Base-by-base conservation (phyloP, 2,888 invertebrate species). In the Schizotus pectinicornis region DNA sequence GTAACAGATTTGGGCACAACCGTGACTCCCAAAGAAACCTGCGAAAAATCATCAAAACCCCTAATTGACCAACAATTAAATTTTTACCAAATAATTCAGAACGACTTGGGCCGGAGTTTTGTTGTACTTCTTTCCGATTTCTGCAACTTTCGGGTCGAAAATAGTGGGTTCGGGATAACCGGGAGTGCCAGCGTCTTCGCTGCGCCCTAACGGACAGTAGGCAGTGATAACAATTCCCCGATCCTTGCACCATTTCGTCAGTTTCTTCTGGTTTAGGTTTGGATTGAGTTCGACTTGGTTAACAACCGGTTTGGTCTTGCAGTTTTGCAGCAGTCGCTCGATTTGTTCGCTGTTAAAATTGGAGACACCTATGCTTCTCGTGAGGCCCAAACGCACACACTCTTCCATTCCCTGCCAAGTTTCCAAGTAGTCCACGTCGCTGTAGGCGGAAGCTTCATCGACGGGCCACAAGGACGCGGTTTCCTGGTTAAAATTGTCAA, bases 1-100 rank as follows among this genome's bases (percentile, higher is more conserved):
- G 84, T 92, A 9, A 92, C 90, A 0, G 92, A 92, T 76, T 94
- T 95, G 0, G 94, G 94, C 62, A 94, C 91, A 9, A 91, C 90
- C 30, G 67, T 56, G 38, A 78, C 71, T 1, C 78, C 76, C 54
- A 77, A 63, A 37, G 68, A 67, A 13, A 75, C 54, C 74, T 74
- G 49, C 41, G 7, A 11, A 22, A 50, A 50, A 42, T 36, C 5
- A 49, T 39, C n/a, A 6, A 35, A 33, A 41, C 0, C 9, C 1
- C 31, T 9, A 11, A 13, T 47, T 39, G 12, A 33, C 12, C 3
- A 12, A 36, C 14, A n/a, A 7, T 48, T 2, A 13, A 37, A 7
- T 22, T 7, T 22, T 80, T 75, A 88, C 89, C 81, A 89, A 77
- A 77, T 86, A 89, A 75, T 87, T 81, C 13, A 89, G 71, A 0